Percentiles rank a stretch among this genome's conserved stretches.
phyloP scores from a whole-genome alignment of 2,113 vertebrate species.

The Chelonoidis abingdonii region DNA sequence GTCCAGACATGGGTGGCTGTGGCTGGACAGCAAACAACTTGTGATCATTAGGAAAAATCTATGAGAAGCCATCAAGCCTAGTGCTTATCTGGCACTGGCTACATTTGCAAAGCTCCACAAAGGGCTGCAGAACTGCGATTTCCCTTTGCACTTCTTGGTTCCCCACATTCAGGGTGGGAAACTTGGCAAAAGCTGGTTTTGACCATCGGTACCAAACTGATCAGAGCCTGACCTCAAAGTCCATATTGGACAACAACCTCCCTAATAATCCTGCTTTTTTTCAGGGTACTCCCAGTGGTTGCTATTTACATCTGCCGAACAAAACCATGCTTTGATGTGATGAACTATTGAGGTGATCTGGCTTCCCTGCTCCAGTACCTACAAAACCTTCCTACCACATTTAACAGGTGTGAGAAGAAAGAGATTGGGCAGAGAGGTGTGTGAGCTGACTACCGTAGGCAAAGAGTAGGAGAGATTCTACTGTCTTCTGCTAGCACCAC shows the following conservation, averaged over 20 bases:
- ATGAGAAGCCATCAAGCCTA: neutral
- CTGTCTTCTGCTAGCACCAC: neutral
- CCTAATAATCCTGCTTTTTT: neutral
- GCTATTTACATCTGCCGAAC: neutral
- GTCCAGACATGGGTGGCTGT: neutral
- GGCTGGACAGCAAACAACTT: neutral
- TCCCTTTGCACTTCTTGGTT: neutral
- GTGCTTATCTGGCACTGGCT: neutral
- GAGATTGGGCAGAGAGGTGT: neutral
- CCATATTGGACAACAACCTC: neutral
- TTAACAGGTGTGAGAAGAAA: neutral
- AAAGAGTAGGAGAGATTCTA: neutral
- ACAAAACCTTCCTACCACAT: neutral
- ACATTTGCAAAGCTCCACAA: neutral
- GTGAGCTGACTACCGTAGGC: neutral
- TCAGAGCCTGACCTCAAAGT: neutral
- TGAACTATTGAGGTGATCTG: slow-evolving; percentile 7
- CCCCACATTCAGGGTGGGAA: neutral
- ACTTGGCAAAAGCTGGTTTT: neutral
- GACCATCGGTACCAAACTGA: neutral
- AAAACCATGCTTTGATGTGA: slow-evolving; percentile 42
- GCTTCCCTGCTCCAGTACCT: neutral
- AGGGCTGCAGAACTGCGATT: neutral
- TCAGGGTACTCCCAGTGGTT: neutral
- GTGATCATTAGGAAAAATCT: neutral